These are phyloP conservation scores for Nymphalis polychloros DNA, from an alignment of 2,888 invertebrate genomes.

Conservation along the genomic window DNA sequence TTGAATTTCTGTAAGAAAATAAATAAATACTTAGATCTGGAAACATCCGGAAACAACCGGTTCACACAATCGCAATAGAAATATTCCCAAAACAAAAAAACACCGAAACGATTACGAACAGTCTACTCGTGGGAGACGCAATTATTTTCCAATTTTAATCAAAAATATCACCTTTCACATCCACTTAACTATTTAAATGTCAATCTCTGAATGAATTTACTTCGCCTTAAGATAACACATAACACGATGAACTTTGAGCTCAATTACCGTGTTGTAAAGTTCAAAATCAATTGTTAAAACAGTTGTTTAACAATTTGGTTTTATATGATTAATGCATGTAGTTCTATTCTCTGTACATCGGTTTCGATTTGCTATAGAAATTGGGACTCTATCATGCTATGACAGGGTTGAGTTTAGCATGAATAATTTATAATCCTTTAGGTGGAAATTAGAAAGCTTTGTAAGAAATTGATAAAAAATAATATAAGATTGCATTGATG, in stretches of 20 bases:
- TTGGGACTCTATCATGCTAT: conserved; percentile 39
- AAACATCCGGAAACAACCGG: conserved; percentile 63
- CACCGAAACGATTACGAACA: conserved; percentile 59
- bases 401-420: conserved; percentile 38
- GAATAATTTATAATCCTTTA: conserved; percentile 43
- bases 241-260: conserved; percentile 44
- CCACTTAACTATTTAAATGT: conserved; percentile 81
- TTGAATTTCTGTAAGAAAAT: neutral
- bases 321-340: conserved; percentile 75
- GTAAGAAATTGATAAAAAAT: conserved; percentile 67
- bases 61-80: conserved; percentile 64
- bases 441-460: conserved; percentile 63
- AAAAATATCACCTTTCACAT: conserved; percentile 81
- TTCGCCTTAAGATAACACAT: conserved; percentile 53
- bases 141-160: conserved; percentile 82
- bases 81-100: conserved; percentile 59
- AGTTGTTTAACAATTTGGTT: conserved; percentile 74
- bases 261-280: conserved; percentile 41
- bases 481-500: conserved; percentile 64
- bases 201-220: conserved; percentile 62
- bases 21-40: conserved; percentile 3
- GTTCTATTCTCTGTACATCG: conserved; percentile 55
- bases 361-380: conserved; percentile 35
- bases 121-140: conserved; percentile 78
- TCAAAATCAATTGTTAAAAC: conserved; percentile 42